Conservation (phyloP, 2,797 vertebrate species). For the Onychomys leucogaster region DNA sequence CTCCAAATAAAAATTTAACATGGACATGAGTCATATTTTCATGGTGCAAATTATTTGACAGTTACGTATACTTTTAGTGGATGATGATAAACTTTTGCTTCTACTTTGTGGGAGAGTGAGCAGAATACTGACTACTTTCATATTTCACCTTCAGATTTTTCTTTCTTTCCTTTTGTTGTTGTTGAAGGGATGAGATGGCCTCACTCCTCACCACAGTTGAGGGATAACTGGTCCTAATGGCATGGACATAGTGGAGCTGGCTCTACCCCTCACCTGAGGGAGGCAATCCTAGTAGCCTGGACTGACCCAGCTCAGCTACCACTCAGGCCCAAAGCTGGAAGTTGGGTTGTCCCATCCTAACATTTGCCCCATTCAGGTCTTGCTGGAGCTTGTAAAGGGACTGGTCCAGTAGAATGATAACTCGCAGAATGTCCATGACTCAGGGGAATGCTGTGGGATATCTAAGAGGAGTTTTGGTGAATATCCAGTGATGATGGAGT, state of each 20-base stretch:
- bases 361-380: neutral
- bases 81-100: neutral
- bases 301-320: neutral
- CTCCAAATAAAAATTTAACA: neutral
- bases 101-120: neutral
- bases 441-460: neutral
- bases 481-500: no score
- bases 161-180: neutral
- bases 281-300: neutral
- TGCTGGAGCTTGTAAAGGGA: neutral
- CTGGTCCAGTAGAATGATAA: neutral
- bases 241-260: neutral
- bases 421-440: neutral
- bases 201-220: neutral
- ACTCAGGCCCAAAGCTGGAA: neutral
- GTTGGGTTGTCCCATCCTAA: neutral
- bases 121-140: neutral
- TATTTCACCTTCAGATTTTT: neutral
- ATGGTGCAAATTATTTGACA: neutral
- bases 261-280: neutral
- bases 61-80: neutral
- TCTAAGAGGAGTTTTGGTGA: neutral
- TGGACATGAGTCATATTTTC: neutral
- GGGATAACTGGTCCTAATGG: neutral
- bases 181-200: neutral